These are phyloP conservation scores for Prionailurus bengalensis DNA, from an alignment of 2,113 vertebrate species.

Conservation along the genomic window DNA sequence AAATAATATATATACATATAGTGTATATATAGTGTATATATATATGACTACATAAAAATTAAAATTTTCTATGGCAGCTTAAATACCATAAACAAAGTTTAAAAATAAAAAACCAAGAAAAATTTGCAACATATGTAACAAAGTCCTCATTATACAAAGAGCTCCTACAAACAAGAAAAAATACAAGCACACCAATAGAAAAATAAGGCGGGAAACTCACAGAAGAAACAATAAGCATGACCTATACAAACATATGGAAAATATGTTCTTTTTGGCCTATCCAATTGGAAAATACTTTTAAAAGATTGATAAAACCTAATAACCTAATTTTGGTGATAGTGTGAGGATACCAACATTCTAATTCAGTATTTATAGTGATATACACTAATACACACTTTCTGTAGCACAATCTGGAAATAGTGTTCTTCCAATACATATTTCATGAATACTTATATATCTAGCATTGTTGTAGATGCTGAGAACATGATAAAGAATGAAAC, in stretches of 20 bases:
- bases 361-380: background rate
- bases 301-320: background rate
- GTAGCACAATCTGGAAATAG: constrained; percentile 18
- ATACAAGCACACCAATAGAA: background rate
- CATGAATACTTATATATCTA: background rate
- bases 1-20: background rate
- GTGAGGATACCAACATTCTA: background rate
- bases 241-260: background rate
- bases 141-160: constrained; percentile 1
- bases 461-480: background rate
- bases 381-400: background rate
- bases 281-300: constrained; percentile 39
- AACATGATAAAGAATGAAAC: constrained; percentile 23
- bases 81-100: background rate
- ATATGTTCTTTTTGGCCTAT: constrained; percentile 12
- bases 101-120: constrained; percentile 17
- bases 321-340: background rate
- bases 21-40: background rate
- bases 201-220: constrained; percentile 32
- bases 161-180: constrained; percentile 14
- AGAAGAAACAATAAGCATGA: constrained; percentile 24
- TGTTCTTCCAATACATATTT: constrained; percentile 20
- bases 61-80: constrained; percentile 39
- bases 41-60: background rate
- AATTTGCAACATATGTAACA: background rate